Percentiles rank a stretch among this genome's conserved stretches.
These are phyloP conservation scores for Phorcus lineatus DNA, from an alignment of 2,888 invertebrate species.

Conservation along the genomic window DNA sequence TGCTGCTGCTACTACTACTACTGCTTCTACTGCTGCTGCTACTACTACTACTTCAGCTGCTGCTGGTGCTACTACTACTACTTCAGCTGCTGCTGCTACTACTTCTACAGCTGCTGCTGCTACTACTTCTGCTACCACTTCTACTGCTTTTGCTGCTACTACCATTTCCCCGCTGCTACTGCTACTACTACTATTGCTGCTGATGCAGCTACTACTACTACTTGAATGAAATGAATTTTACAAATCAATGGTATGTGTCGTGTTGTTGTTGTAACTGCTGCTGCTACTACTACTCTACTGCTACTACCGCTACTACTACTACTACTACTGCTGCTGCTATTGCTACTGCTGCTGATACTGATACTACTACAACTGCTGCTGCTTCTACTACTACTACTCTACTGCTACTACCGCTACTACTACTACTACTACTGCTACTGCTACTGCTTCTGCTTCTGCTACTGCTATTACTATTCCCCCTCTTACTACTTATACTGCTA, in stretches of 20 bases:
- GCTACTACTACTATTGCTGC: too few relatives aligned
- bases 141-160: neutral
- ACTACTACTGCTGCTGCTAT: neutral
- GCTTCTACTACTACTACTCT: neutral
- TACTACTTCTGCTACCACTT: conserved; percentile 11
- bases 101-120: conserved; percentile 4
- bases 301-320: neutral
- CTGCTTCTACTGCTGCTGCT: too few relatives aligned
- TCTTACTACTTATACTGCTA: neutral
- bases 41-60: too few relatives aligned
- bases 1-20: neutral
- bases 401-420: neutral
- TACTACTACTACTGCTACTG: neutral
- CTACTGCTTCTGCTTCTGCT: neutral
- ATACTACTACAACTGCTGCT: neutral
- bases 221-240: neutral
- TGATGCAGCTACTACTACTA: too few relatives aligned
- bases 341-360: neutral
- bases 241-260: neutral
- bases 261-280: neutral
- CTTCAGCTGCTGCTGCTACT: too few relatives aligned
- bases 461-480: neutral
- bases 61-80: too few relatives aligned
- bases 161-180: neutral
- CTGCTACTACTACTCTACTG: neutral